Conservation (phyloP, 1,140 invertebrate genomes). For the Micrasema minimum region DNA sequence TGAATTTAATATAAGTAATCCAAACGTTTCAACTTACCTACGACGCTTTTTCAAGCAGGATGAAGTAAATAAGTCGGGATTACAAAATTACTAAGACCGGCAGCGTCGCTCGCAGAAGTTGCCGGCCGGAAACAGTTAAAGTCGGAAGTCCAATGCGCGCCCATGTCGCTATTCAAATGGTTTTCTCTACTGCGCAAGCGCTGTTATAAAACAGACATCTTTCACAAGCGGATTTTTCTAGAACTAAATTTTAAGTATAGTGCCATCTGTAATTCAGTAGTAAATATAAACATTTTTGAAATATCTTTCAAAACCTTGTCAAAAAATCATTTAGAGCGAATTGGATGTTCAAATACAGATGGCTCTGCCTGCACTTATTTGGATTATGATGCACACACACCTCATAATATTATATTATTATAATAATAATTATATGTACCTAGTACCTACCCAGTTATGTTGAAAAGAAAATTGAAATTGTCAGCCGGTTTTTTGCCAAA, state of each 20-base stretch:
- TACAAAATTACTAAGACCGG: background rate
- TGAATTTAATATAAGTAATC: background rate
- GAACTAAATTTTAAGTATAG: too few relatives aligned
- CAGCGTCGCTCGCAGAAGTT: background rate
- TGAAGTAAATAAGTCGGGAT: background rate
- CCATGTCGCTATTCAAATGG: constrained; percentile 22
- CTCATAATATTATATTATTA: too few relatives aligned
- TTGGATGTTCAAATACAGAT: too few relatives aligned
- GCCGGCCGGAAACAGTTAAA: constrained; percentile 19
- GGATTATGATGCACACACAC: too few relatives aligned
- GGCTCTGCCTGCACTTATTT: too few relatives aligned
- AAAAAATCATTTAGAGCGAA: too few relatives aligned
- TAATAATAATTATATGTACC: too few relatives aligned
- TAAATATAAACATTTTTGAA: too few relatives aligned
- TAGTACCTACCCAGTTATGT: too few relatives aligned
- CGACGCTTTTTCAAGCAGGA: background rate
- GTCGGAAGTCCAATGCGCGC: constrained; percentile 1
- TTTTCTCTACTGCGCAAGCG: constrained; percentile 18
- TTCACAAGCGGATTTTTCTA: background rate
- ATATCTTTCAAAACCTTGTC: too few relatives aligned
- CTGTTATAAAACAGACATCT: constrained; percentile 13
- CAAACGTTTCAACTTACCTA: constrained; percentile 13
- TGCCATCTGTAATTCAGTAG: constrained; percentile 15
- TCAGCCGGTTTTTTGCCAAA: too few relatives aligned
- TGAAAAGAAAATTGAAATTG: too few relatives aligned